Evolutionary conservation across 1,140 invertebrate genomes (phyloP).

Genomic region (Hyles vespertilio): DNA sequence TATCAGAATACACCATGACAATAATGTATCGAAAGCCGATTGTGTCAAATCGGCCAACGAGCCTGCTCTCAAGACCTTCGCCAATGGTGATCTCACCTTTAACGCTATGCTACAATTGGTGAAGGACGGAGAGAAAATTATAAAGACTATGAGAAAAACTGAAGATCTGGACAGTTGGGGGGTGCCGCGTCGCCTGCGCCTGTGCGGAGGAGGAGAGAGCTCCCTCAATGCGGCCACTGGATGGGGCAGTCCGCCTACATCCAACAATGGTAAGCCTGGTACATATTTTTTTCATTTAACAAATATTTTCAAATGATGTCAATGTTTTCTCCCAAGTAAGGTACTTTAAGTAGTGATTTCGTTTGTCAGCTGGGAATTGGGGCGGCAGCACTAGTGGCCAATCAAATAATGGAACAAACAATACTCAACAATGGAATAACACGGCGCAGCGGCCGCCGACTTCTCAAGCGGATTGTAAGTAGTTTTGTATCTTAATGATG

Average conservation of each 20-base stretch:
- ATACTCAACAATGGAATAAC: constrained; percentile 78
- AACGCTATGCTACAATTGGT: constrained; percentile 64
- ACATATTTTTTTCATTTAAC: neutral
- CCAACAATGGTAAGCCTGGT: constrained; percentile 76
- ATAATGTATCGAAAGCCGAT: constrained; percentile 57
- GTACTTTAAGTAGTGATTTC: constrained; percentile 19
- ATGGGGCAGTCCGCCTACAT: constrained; percentile 83
- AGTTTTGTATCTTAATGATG: constrained; percentile 19
- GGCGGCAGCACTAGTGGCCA: constrained; percentile 73
- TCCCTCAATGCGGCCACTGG: constrained; percentile 84
- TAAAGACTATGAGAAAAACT: constrained; percentile 41
- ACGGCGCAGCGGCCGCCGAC: constrained; percentile 77
- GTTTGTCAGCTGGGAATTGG: constrained; percentile 73
- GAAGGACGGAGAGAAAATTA: constrained; percentile 47
- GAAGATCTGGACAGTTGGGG: constrained; percentile 75
- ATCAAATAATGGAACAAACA: constrained; percentile 73
- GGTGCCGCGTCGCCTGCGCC: constrained; percentile 76
- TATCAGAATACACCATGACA: constrained; percentile 65
- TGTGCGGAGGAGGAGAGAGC: constrained; percentile 87
- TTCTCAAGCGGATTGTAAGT: constrained; percentile 75
- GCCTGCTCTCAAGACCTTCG: constrained; percentile 48
- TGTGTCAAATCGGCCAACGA: constrained; percentile 31
- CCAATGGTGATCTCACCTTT: constrained; percentile 63
- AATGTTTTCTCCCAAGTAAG: no score
- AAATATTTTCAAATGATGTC: no score